Conservation (phyloP, 2,113 vertebrate genomes). For the Hemicordylus capensis region DNA sequence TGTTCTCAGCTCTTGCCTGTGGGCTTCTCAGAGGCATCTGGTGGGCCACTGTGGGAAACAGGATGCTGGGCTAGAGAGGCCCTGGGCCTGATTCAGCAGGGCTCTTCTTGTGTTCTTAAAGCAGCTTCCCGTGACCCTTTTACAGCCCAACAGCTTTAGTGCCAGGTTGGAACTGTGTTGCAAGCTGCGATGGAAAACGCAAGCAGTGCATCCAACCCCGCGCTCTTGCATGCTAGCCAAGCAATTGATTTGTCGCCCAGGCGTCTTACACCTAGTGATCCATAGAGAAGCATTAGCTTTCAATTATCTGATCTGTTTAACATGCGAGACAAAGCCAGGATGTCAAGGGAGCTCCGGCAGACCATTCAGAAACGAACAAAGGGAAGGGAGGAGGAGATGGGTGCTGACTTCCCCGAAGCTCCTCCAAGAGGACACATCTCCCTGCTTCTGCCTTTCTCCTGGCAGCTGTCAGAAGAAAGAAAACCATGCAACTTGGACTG, state of each 20-base stretch:
- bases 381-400: neutral
- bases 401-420: neutral
- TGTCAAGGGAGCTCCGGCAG: neutral
- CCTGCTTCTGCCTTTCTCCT: neutral
- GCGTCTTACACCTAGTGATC: slow-evolving; percentile 49
- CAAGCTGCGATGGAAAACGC: neutral
- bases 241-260: slow-evolving; percentile 68
- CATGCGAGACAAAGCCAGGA: slow-evolving; percentile 64
- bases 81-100: too few species aligned
- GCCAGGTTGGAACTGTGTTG: too few species aligned
- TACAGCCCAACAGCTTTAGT: too few species aligned
- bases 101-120: too few species aligned
- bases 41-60: too few species aligned
- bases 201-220: neutral
- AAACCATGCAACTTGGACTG: neutral
- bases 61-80: too few species aligned
- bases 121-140: too few species aligned
- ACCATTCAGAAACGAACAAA: slow-evolving; percentile 17
- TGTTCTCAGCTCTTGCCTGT: too few species aligned
- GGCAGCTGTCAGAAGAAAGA: neutral
- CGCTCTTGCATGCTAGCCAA: slow-evolving; percentile 34
- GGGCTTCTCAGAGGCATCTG: too few species aligned
- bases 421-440: neutral
- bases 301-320: slow-evolving; percentile 73
- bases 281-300: slow-evolving; percentile 69